Percentiles rank a stretch among this genome's conserved stretches.
Evolutionary conservation across 2,888 invertebrate genomes (phyloP).

Genomic region (Phyto melanocephala): DNA sequence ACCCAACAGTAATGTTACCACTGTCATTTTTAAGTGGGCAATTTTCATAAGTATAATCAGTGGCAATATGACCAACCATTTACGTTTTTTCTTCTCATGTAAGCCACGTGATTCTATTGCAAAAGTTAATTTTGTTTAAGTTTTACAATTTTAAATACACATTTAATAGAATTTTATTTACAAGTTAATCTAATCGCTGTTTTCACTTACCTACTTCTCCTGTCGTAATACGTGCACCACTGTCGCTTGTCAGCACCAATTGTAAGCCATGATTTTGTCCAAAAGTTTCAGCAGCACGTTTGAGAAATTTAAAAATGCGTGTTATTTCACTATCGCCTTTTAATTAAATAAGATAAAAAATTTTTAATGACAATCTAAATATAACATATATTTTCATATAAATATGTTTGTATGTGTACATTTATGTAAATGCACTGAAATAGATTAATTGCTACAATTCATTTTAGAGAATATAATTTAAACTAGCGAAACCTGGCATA

Average conservation of each 20-base stretch:
- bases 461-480: too few relatives aligned
- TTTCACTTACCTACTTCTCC: constrained; percentile 71
- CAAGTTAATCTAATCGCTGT: not conserved
- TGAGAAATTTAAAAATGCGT: constrained; percentile 74
- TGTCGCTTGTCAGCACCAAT: constrained; percentile 72
- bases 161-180: not conserved
- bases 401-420: too few relatives aligned
- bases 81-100: constrained; percentile 71
- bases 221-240: constrained; percentile 70
- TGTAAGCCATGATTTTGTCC: constrained; percentile 76
- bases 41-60: constrained; percentile 77
- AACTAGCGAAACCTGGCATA: too few relatives aligned
- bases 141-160: not conserved
- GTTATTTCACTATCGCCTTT: constrained; percentile 73
- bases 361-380: not conserved
- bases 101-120: constrained; percentile 70
- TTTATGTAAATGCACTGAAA: too few relatives aligned
- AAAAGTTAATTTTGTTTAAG: not conserved
- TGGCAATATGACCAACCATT: constrained; percentile 75
- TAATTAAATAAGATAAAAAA: constrained; percentile 7
- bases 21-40: constrained; percentile 75
- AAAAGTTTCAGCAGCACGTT: constrained; percentile 74
- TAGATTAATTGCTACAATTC: too few relatives aligned
- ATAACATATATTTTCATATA: too few relatives aligned
- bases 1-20: constrained; percentile 73